These are phyloP conservation scores for Drosophila macrospina DNA, from an alignment of 2,888 invertebrate genomes.

Conservation along the genomic window DNA sequence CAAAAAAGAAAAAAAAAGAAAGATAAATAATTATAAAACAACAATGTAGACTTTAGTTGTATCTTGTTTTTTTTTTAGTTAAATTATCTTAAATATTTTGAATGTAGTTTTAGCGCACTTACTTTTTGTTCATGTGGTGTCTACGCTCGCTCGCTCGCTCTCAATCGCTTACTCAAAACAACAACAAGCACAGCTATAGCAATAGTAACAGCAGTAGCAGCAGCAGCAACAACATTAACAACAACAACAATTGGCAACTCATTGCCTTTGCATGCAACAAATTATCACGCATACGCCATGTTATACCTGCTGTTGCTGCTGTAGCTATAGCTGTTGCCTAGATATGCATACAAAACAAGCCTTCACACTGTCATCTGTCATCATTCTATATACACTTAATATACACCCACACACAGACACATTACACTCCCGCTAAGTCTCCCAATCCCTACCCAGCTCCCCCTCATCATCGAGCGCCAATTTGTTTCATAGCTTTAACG, in stretches of 20 bases:
- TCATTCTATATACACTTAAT: slow-evolving; percentile 40
- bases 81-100: slow-evolving; percentile 58
- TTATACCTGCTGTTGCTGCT: slow-evolving; percentile 28
- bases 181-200: slow-evolving; percentile 23
- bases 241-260: slow-evolving; percentile 17
- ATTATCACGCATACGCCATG: slow-evolving; percentile 57
- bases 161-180: slow-evolving; percentile 40
- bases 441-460: not conserved
- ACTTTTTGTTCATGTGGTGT: slow-evolving; percentile 67
- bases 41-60: slow-evolving; percentile 64
- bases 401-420: slow-evolving; percentile 1
- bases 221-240: not conserved
- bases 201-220: slow-evolving; percentile 6
- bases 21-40: slow-evolving; percentile 27
- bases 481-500: slow-evolving; percentile 75
- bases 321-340: slow-evolving; percentile 12
- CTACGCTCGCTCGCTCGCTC: slow-evolving; percentile 59
- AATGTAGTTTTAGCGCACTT: slow-evolving; percentile 78
- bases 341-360: slow-evolving; percentile 22
- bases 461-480: slow-evolving; percentile 46
- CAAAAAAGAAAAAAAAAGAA: slow-evolving; percentile 19
- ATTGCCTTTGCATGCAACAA: slow-evolving; percentile 48
- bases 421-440: not conserved
- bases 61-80: slow-evolving; percentile 52
- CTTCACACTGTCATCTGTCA: slow-evolving; percentile 26